Conservation (phyloP, 2,113 vertebrate species). For the Psophia crepitans region DNA sequence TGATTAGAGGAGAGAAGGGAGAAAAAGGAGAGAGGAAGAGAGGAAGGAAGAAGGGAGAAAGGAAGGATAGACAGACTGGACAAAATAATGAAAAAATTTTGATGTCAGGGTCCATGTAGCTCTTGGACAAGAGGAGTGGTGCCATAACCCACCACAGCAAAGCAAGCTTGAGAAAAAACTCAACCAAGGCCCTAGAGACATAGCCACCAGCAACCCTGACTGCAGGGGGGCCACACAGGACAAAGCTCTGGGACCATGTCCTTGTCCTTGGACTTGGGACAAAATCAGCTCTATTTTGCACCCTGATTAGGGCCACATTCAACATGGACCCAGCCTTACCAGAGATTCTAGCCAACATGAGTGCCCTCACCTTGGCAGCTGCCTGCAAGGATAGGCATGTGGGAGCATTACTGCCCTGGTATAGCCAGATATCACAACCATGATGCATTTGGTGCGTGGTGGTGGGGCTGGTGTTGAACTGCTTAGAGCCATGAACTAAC, state of each 20-base stretch:
- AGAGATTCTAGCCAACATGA: background rate
- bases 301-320: rapidly evolving
- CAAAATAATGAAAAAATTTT: background rate
- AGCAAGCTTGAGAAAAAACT: background rate
- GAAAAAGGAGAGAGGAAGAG: background rate
- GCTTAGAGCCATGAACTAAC: background rate
- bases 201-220: rapidly evolving
- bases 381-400: rapidly evolving
- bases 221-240: background rate
- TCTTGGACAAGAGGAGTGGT: background rate
- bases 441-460: background rate
- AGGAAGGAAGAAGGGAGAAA: background rate
- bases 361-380: background rate
- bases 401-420: background rate
- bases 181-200: background rate
- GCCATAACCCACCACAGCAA: background rate
- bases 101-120: background rate
- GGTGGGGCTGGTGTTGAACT: background rate
- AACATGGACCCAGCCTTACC: background rate
- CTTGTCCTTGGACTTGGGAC: background rate
- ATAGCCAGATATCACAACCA: rapidly evolving
- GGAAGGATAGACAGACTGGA: background rate
- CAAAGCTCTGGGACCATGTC: background rate
- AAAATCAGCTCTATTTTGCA: background rate
- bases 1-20: background rate